A percentile compares a stretch with the other conserved stretches of the same genome.
phyloP scores from a whole-genome alignment of 2,888 invertebrate species.

The Scaptomyza caliginosa region DNA sequence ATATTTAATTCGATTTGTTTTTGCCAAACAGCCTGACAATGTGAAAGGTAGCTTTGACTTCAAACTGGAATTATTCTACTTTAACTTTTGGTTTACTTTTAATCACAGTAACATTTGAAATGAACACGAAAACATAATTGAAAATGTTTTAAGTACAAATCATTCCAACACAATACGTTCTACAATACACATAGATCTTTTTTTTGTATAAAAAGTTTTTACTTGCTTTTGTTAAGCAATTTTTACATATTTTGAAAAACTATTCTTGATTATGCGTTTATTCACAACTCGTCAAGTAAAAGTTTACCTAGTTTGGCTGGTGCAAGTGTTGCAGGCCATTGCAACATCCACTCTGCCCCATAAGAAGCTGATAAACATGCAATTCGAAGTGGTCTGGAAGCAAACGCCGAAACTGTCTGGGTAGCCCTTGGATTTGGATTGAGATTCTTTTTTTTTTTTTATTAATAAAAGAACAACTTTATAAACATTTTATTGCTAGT shows the following conservation, averaged over 20 bases:
- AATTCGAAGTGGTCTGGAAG: neutral
- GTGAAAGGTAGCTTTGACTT: slow-evolving; percentile 58
- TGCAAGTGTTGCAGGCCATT: neutral
- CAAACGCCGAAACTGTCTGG: neutral
- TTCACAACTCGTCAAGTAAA: neutral
- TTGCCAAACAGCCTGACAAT: slow-evolving; percentile 43
- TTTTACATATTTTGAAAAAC: neutral
- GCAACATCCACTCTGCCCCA: neutral
- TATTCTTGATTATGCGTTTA: neutral
- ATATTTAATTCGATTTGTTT: slow-evolving; percentile 74
- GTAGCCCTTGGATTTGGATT: neutral
- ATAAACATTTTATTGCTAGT: neutral
- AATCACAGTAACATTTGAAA: neutral
- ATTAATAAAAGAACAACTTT: neutral
- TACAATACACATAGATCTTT: too few relatives aligned
- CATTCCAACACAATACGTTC: neutral
- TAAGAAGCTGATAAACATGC: neutral
- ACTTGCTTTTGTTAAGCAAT: too few relatives aligned
- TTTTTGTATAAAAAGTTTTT: too few relatives aligned
- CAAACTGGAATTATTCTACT: too few relatives aligned
- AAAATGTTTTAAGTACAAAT: neutral
- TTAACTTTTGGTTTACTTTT: neutral
- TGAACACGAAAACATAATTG: neutral
- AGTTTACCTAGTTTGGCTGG: neutral
- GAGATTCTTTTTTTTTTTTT: too few relatives aligned